Base-by-base conservation (phyloP, 2,113 vertebrate species). In the Morone chrysops region DNA sequence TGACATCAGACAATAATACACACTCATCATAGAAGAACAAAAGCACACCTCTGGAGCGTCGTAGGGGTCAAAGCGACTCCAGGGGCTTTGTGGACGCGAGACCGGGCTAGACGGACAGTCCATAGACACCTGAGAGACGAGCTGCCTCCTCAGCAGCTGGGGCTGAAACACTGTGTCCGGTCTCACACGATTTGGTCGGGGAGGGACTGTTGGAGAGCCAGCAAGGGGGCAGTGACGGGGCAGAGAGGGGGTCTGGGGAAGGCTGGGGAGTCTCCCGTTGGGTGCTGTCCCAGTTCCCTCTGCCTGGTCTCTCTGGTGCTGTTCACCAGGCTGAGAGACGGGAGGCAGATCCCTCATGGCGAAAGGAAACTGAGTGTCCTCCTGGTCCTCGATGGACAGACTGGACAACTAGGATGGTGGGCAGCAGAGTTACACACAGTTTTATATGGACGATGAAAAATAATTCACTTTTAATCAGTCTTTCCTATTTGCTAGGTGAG, bases 21-120 rank as follows among this genome's bases (percentile, higher is more conserved):
- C 6, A 40, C 6, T 45, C 14, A 38, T 74, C 18, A 63, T 38
- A 56, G 4, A 25, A 53, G 4, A n/a, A 48, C 0, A 68, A 20
- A 70, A 36, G 6, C 36, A 43, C 14, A 93, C 93, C 91, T 94
- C 93, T 57, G 90, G 82, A 78, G 86, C 93, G 82, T 93, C 92
- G 1, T 93, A 92, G 3, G 92, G 90, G 65, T 93, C 92, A 41
- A 89, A 87, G n/a, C 72, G 61, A n/a, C 87, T 85, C 93, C 93
- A 93, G 10, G 92, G 91, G 74, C 92, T 92, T 4, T 18, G 90
- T 3, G 92, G 92, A 62, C 91, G 89, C 0, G 90, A 93, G 43
- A 78, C 61, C 0, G 90, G 90, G 77, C 92, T 91, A 53, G 86
- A 77, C 0, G 90, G 89, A 10, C 82, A 89, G 36, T 93, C 92